Base-by-base conservation (phyloP, 2,888 invertebrate species). In the Rhimphoctona megacephalus region DNA sequence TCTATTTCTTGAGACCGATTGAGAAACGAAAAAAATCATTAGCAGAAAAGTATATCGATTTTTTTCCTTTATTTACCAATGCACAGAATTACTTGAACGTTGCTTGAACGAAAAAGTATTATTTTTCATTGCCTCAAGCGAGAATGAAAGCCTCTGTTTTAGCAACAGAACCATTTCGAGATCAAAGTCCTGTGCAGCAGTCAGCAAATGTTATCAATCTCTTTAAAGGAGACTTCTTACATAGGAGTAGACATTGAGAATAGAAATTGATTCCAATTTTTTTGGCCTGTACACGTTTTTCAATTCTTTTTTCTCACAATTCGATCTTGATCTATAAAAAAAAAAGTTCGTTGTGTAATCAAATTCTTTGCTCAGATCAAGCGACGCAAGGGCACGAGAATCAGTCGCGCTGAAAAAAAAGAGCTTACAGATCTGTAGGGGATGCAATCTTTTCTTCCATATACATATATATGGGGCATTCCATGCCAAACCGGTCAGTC, bases 81-180 rank as follows among this genome's bases (percentile, higher is more conserved):
- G 54, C 9, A 22, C 54, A 22, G 54, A 52, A 52, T 52, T 54
- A 9, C 22, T n/a, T 54, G 2, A 25, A 25, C 14, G 57, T 69
- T 69, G 22, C 36, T 43, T 3, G 9, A 36, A 43, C 14, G 17
- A 69, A 43, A 39, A 25, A 69, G 69, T 46, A 36, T 46, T 25
- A 8, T 46, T 25, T 25, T 43, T 17, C 46, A 46, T 25, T 6
- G 11, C 7, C 2, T 14, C 25, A 19, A 69, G 46, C 19, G 17
- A 11, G 25, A 22, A 67, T 67, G 33, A 69, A 46, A 22, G 46
- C 3, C 19, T 69, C 25, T 69, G 46, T 69, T 69, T 69, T 69
- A 46, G 69, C 69, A 69, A 69, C 46, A 43, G 43, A 25, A 2
- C 43, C 43, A 69, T 43, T 43, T 25, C 22, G 43, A 25, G 25